Evolutionary conservation across 2,797 vertebrate species (phyloP).

Genomic region (Cottoperca gobio): DNA sequence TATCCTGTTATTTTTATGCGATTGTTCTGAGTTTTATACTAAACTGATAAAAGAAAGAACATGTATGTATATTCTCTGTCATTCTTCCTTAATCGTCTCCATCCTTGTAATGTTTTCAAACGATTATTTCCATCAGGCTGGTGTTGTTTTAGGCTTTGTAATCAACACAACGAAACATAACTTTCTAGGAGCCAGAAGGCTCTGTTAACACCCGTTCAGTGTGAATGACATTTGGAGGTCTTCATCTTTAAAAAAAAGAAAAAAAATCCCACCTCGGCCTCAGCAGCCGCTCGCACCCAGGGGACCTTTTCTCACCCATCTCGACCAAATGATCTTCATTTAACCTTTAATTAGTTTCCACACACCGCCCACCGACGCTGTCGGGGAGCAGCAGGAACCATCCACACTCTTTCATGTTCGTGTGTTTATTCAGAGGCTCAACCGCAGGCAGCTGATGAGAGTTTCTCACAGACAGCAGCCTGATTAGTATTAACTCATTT

Average conservation of each 20-base stretch:
- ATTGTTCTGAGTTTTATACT: not conserved
- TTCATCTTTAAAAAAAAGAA: conserved; percentile 27
- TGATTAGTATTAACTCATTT: conserved; percentile 8
- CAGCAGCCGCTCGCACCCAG: conserved; percentile 53
- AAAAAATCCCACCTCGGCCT: conserved; percentile 21
- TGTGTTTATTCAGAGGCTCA: conserved; percentile 73
- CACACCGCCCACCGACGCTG: conserved; percentile 61
- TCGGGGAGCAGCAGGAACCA: conserved; percentile 27
- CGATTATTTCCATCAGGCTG: conserved; percentile 9
- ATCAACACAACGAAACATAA: conserved; percentile 22
- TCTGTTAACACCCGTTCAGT: conserved; percentile 58
- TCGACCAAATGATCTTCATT: conserved; percentile 70
- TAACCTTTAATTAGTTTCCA: conserved; percentile 74
- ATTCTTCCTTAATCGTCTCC: not conserved
- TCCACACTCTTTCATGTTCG: conserved; percentile 66
- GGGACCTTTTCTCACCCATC: conserved; percentile 51
- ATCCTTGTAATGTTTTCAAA: conserved; percentile 13
- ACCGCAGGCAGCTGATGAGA: conserved; percentile 46
- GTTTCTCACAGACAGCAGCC: conserved; percentile 30
- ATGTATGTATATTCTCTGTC: not conserved
- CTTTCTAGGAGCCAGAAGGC: conserved; percentile 3
- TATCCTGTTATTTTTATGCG: not conserved
- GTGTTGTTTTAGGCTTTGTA: conserved; percentile 17
- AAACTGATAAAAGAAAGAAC: not conserved
- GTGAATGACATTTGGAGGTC: conserved; percentile 72